Evolutionary conservation across 2,113 vertebrate genomes (phyloP).

Genomic region (Hemiscyllium ocellatum): DNA sequence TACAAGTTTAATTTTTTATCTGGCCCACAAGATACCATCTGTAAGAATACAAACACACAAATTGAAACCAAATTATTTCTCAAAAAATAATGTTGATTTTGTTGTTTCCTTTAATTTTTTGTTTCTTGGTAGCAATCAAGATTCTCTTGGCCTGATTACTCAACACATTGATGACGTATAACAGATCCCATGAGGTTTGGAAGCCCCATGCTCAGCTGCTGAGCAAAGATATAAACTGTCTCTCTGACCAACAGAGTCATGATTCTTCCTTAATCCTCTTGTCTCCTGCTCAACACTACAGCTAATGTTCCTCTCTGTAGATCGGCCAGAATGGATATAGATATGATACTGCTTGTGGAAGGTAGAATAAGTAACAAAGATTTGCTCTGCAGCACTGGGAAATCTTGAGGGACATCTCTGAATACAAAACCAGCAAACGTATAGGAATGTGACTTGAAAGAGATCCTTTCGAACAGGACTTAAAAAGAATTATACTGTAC

Average conservation of each 20-base stretch:
- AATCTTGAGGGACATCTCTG: neutral
- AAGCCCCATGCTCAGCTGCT: neutral
- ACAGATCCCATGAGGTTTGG: neutral
- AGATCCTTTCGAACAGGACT: neutral
- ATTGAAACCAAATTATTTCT: neutral
- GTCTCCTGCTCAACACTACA: neutral
- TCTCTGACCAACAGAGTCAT: neutral
- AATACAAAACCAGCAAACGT: neutral
- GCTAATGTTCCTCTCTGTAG: neutral
- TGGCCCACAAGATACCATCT: neutral
- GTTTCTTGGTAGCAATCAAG: neutral
- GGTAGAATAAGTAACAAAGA: neutral
- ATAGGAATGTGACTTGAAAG: neutral
- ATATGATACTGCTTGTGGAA: neutral
- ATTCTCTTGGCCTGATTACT: neutral
- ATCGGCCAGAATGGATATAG: neutral
- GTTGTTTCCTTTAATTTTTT: neutral
- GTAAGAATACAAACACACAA: neutral
- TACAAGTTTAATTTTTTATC: neutral
- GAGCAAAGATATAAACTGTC: neutral
- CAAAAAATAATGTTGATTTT: neutral
- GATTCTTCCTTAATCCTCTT: neutral
- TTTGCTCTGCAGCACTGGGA: neutral
- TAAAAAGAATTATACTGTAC: neutral
- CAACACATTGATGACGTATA: neutral